A percentile compares a stretch with the other conserved stretches of the same genome.
Evolutionary conservation across 2,888 invertebrate genomes (phyloP).

Genomic region (Drosophila maculinotata): DNA sequence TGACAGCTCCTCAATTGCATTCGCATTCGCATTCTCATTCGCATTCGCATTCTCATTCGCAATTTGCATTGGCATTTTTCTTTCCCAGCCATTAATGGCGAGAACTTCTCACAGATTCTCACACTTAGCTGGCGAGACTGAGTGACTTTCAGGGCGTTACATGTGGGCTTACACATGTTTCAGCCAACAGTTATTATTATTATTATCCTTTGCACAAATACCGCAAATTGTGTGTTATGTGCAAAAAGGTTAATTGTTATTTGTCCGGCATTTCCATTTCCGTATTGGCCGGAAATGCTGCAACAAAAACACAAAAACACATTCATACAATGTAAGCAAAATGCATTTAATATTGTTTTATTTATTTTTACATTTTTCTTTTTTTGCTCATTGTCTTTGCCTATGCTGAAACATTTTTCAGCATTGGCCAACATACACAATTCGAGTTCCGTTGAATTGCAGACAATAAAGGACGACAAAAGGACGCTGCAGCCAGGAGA

Average conservation of each 20-base stretch:
- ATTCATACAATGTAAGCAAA: constrained; percentile 31
- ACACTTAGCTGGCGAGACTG: constrained; percentile 54
- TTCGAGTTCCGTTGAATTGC: constrained; percentile 62
- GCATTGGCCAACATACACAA: constrained; percentile 54
- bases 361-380: constrained; percentile 32
- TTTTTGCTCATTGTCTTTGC: constrained; percentile 20
- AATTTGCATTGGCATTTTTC: background rate
- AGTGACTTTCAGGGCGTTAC: constrained; percentile 45
- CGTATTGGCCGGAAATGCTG: constrained; percentile 54
- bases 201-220: constrained; percentile 54
- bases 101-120: constrained; percentile 65
- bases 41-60: too few species aligned
- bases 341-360: constrained; percentile 52
- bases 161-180: constrained; percentile 75
- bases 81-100: constrained; percentile 52
- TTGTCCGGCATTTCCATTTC: constrained; percentile 48
- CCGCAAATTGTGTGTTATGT: constrained; percentile 36
- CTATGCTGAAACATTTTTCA: constrained; percentile 52
- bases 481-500: constrained; percentile 41
- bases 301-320: constrained; percentile 47
- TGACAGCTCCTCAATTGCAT: constrained; percentile 76
- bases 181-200: constrained; percentile 22
- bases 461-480: constrained; percentile 49
- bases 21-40: constrained; percentile 41
- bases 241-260: constrained; percentile 58